Evolutionary conservation across 2,113 vertebrate genomes (phyloP).

Genomic region (Prochilodus magdalenae): DNA sequence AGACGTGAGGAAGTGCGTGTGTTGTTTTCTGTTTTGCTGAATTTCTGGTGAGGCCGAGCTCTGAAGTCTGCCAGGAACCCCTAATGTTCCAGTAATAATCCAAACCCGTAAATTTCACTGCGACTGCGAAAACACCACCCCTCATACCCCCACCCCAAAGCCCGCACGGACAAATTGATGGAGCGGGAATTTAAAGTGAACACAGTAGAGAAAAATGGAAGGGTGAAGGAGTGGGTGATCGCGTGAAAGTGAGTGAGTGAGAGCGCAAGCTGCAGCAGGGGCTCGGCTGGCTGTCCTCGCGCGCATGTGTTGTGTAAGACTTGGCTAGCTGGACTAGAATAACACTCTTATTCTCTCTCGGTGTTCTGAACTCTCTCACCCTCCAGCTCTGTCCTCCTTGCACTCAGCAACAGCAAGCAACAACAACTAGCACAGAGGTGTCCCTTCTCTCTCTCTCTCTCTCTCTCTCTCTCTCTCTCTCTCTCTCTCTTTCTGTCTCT

Average conservation of each 20-base stretch:
- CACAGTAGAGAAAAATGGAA: constrained; percentile 15
- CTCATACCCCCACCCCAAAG: not conserved
- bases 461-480: constrained; percentile 9
- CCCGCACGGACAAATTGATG: not conserved
- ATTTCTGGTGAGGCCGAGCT: constrained; percentile 35
- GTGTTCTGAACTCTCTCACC: constrained; percentile 54
- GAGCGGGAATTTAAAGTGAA: not conserved
- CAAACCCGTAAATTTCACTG: constrained; percentile 8
- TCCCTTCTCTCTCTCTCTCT: constrained; percentile 14
- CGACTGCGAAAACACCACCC: not conserved
- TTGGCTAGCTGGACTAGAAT: constrained; percentile 44
- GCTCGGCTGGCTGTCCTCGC: constrained; percentile 35
- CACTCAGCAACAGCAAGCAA: constrained; percentile 28
- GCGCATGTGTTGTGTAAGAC: constrained; percentile 48
- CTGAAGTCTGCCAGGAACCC: constrained; percentile 10
- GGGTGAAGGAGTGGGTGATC: not conserved
- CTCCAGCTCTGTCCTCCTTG: constrained; percentile 40
- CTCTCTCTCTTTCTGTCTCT: not conserved
- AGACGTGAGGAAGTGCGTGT: not conserved
- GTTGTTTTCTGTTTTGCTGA: constrained; percentile 41
- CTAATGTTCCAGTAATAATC: constrained; percentile 22
- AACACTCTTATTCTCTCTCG: constrained; percentile 50
- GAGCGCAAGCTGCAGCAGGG: not conserved
- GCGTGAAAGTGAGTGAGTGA: not conserved
- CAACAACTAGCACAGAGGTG: constrained; percentile 30